Percentiles rank a stretch among this genome's conserved stretches.
These are phyloP conservation scores for Helicoverpa assulta DNA, from an alignment of 2,888 invertebrate genomes.

Conservation along the genomic window DNA sequence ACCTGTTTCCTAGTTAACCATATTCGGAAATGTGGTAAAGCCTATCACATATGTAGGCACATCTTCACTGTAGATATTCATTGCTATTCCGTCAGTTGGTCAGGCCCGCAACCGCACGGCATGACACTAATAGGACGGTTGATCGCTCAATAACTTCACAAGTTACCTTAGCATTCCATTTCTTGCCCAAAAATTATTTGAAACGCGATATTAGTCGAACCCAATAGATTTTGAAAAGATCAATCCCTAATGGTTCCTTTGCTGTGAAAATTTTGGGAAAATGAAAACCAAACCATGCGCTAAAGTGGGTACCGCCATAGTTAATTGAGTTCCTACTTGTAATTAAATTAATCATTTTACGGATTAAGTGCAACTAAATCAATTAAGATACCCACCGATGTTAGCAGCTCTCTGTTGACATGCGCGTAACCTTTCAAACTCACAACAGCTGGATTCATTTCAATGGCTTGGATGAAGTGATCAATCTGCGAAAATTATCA, in stretches of 20 bases:
- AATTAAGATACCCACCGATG: slow-evolving; percentile 87
- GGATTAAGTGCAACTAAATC: neutral
- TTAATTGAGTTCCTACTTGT: too few species aligned
- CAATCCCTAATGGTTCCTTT: neutral
- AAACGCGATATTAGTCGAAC: slow-evolving; percentile 34
- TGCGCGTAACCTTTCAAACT: slow-evolving; percentile 92
- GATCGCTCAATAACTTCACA: slow-evolving; percentile 30
- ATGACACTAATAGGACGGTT: slow-evolving; percentile 51
- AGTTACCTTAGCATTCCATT: slow-evolving; percentile 36
- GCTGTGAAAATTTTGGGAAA: neutral
- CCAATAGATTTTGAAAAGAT: slow-evolving; percentile 21
- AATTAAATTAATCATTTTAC: too few species aligned
- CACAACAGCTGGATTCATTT: slow-evolving; percentile 93
- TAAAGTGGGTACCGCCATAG: too few species aligned
- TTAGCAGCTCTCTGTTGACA: slow-evolving; percentile 91
- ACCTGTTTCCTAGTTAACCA: too few species aligned
- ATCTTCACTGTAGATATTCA: neutral
- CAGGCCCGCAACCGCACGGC: slow-evolving; percentile 8
- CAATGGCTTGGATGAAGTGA: slow-evolving; percentile 92
- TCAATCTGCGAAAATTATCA: slow-evolving; percentile 86
- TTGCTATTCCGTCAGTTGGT: slow-evolving; percentile 17
- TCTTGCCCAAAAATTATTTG: slow-evolving; percentile 21
- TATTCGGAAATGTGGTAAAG: neutral
- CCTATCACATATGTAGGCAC: neutral
- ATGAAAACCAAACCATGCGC: slow-evolving; percentile 2